Base-by-base conservation (phyloP, 2,888 invertebrate species). In the Phania funesta region DNA sequence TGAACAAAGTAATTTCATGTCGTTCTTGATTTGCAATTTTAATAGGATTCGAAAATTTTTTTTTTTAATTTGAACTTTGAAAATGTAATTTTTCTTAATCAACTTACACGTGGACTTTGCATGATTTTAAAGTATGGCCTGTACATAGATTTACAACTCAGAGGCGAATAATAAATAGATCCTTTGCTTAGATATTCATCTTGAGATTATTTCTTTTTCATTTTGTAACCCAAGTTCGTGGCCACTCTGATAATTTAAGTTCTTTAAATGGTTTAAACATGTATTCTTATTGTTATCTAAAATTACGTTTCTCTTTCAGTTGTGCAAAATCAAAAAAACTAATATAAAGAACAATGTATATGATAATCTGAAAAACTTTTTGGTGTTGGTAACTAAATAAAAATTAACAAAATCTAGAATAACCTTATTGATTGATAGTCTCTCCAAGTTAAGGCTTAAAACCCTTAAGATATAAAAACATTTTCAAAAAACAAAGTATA, bases 241-340 rank as follows among this genome's bases (percentile, higher is more conserved):
- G 5, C 24, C 18, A 26, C 6, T 20, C 7, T 44, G 29, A 20
- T 7, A n/a, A 54, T 41, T 46, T 65, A 20, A 64, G n/a, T 0
- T 11, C 24, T 13, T 35, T 48, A 32, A 24, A 11, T 24, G 26
- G 4, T 26, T 8, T 52, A 24, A 24, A 50, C 1, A 24, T 24
- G 0, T 24, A 35, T 58, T 35, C 46, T 70, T 29, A 13, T 44
- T 46, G 0, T 56, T 65, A 65, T 46, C 4, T 65, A 44, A 26
- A 35, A 50, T 48, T 13, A 29, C 48, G 60, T 71, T 81, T 81
- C 22, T 80, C 29, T 80, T 80, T 65, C 80, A 80, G 80, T 80
- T 75, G 62, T 62, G 60, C 60, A 50, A 68, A 75, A 75, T 24
- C 24, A 67, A 50, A 54, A 35, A 56, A 48, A 18, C 20, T 48